phyloP scores from a whole-genome alignment of 2,113 vertebrate species.

The Numida meleagris region DNA sequence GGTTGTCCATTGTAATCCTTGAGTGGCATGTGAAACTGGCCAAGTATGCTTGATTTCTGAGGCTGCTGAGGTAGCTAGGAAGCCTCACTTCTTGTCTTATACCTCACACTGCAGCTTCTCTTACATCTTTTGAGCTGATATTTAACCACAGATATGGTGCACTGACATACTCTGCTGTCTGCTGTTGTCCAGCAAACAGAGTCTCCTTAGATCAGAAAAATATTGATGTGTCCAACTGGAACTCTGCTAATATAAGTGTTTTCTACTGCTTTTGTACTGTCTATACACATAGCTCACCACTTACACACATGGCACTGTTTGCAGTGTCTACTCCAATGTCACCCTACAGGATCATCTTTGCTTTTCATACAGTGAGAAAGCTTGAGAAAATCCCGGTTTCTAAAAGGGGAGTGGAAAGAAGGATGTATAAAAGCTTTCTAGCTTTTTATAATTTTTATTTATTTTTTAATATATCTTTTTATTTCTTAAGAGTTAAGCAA shows the following conservation, averaged over 20 bases:
- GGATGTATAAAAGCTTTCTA: background rate
- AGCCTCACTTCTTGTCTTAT: background rate
- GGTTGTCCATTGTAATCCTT: background rate
- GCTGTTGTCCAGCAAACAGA: background rate
- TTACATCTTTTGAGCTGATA: background rate
- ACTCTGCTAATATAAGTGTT: accelerated
- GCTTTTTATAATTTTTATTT: too few relatives aligned
- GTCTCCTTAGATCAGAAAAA: background rate
- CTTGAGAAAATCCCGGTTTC: background rate
- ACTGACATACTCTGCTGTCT: background rate
- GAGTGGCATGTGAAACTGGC: background rate
- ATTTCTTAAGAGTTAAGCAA: background rate
- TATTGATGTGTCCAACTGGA: accelerated
- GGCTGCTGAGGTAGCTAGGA: background rate
- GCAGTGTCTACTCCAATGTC: background rate
- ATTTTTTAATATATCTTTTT: too few relatives aligned
- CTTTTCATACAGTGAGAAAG: background rate
- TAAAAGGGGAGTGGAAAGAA: accelerated
- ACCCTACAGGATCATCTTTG: background rate
- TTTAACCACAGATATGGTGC: background rate
- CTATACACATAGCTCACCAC: background rate
- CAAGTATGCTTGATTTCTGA: background rate
- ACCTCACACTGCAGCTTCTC: background rate
- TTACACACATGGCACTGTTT: background rate
- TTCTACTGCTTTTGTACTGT: background rate